Evolutionary conservation across 92 coral and sea anemone genomes (phyloP).

Genomic region (Heteractis magnifica): DNA sequence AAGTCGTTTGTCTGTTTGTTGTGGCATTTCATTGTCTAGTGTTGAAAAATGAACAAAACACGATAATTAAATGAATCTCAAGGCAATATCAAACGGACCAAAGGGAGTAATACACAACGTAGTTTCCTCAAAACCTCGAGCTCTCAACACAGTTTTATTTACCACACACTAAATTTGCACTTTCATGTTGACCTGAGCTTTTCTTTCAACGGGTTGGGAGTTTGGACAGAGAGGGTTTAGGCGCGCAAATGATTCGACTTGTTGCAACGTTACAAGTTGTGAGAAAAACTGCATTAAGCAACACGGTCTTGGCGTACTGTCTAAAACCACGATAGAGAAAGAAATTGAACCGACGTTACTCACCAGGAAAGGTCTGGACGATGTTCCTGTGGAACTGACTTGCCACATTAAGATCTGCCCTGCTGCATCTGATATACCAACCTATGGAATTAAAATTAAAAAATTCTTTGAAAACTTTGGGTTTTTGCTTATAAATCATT

Average conservation of each 20-base stretch:
- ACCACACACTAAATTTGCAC: too few species aligned
- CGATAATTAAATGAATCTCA: background rate
- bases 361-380: slow-evolving; percentile 72
- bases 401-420: slow-evolving; percentile 77
- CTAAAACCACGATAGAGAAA: background rate
- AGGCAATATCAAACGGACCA: background rate
- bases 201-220: too few species aligned
- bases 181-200: too few species aligned
- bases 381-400: slow-evolving; percentile 77
- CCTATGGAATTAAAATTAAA: slow-evolving; percentile 18
- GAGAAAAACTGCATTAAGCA: too few species aligned
- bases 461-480: background rate
- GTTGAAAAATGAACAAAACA: slow-evolving; percentile 1
- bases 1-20: slow-evolving; percentile 95
- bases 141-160: too few species aligned
- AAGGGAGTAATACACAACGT: background rate
- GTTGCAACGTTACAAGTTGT: too few species aligned
- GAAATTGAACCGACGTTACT: background rate
- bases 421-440: slow-evolving; percentile 72
- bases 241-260: too few species aligned
- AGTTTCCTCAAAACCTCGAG: too few species aligned
- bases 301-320: background rate
- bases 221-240: too few species aligned
- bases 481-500: too few species aligned
- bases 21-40: slow-evolving; percentile 87